phyloP scores from a whole-genome alignment of 1,140 invertebrate species.

The Oryctes rhinoceros region DNA sequence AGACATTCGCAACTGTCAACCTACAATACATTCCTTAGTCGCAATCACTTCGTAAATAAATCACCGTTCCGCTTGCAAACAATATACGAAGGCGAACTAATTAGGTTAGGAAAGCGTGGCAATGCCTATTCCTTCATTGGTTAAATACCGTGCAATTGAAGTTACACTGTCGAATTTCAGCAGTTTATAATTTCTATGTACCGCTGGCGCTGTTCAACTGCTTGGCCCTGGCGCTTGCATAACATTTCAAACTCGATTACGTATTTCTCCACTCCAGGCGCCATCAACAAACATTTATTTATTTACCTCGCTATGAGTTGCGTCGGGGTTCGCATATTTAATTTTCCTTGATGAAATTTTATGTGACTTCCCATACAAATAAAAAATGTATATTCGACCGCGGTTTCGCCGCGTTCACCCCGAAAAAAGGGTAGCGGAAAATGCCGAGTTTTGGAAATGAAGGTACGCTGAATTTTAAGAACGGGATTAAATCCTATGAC shows the following conservation, averaged over 20 bases:
- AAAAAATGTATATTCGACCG: not conserved
- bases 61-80: not conserved
- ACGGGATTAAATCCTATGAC: not conserved
- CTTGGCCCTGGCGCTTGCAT: not conserved
- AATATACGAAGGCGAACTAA: constrained; percentile 5
- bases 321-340: constrained; percentile 3
- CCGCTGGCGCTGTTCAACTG: not conserved
- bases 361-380: constrained; percentile 13
- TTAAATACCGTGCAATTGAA: constrained; percentile 10
- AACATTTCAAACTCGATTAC: constrained; percentile 13
- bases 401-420: not conserved
- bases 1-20: not conserved
- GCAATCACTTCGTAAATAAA: not conserved
- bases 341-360: constrained; percentile 3
- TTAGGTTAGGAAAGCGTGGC: not conserved
- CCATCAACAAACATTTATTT: constrained; percentile 15
- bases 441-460: not conserved
- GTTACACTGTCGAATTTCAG: constrained; percentile 8
- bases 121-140: not conserved
- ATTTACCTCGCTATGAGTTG: constrained; percentile 15
- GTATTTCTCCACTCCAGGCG: not conserved
- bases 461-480: not conserved
- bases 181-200: not conserved
- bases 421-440: not conserved
- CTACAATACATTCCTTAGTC: constrained; percentile 9